A percentile compares a stretch with the other conserved stretches of the same genome.
These are phyloP conservation scores for Ellobius talpinus DNA, from an alignment of 2,113 vertebrate genomes.

Conservation along the genomic window DNA sequence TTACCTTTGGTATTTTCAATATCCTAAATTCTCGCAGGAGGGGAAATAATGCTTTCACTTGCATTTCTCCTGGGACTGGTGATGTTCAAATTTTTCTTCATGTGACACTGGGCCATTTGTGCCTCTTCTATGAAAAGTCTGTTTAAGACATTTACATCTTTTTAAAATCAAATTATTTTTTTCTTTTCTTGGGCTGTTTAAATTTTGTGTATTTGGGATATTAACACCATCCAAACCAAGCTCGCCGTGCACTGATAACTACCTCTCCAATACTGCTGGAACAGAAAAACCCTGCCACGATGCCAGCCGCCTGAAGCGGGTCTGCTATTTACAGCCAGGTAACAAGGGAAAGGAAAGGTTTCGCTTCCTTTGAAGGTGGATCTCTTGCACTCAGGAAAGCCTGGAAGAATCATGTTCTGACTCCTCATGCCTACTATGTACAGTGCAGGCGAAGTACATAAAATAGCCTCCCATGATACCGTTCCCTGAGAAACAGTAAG, in stretches of 20 bases:
- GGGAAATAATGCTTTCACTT: neutral
- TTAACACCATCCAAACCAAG: neutral
- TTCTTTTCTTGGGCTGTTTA: neutral
- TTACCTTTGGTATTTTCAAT: neutral
- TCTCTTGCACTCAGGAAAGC: neutral
- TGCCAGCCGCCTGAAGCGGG: neutral
- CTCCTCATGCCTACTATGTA: neutral
- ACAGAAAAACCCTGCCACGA: neutral
- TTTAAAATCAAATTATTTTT: neutral
- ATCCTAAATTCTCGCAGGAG: neutral
- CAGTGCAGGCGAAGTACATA: neutral
- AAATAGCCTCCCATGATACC: neutral
- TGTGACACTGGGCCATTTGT: neutral
- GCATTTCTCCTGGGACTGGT: neutral
- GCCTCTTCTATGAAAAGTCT: neutral
- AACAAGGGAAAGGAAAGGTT: neutral
- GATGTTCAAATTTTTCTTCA: no score
- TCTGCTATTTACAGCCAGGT: neutral
- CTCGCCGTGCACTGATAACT: no score
- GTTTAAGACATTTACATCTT: neutral
- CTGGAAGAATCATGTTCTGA: neutral
- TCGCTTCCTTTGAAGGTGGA: neutral
- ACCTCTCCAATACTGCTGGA: neutral
- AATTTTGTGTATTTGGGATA: neutral
- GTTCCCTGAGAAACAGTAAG: neutral